phyloP scores from a whole-genome alignment of 2,888 invertebrate genomes.

The Tricholauxania praeusta region DNA sequence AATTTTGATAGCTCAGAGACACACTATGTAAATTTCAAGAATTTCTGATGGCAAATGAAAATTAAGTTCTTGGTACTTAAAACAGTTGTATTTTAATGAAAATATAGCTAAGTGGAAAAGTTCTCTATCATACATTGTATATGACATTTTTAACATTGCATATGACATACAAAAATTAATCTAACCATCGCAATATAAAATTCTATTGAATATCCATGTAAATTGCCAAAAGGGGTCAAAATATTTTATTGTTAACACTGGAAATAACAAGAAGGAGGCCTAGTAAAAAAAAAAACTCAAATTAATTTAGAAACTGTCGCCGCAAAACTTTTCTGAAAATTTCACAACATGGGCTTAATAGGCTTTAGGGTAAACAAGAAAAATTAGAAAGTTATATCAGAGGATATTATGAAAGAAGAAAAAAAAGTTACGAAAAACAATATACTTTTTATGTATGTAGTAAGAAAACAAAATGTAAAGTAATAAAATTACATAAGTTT shows the following conservation, averaged over 20 bases:
- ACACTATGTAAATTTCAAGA: too few species aligned
- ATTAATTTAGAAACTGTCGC: slow-evolving; percentile 26
- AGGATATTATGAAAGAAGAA: background rate
- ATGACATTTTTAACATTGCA: too few species aligned
- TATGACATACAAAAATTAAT: too few species aligned
- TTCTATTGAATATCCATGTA: too few species aligned
- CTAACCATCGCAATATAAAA: too few species aligned
- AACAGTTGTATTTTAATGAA: too few species aligned
- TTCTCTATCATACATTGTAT: too few species aligned
- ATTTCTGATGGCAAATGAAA: too few species aligned
- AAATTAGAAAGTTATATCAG: background rate
- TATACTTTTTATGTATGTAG: background rate
- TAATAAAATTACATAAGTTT: background rate
- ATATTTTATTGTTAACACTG: background rate
- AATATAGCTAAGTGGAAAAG: too few species aligned
- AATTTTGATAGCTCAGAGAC: too few species aligned
- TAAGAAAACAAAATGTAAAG: slow-evolving; percentile 1
- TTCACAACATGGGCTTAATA: slow-evolving; percentile 20
- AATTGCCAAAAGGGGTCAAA: background rate
- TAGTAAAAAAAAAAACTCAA: background rate
- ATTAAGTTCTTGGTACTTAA: too few species aligned
- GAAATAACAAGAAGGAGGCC: background rate
- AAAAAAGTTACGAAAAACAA: background rate
- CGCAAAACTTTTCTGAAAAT: slow-evolving; percentile 20
- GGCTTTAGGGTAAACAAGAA: background rate